Evolutionary conservation across 2,888 invertebrate genomes (phyloP).

Genomic region (Drosophila greeni): DNA sequence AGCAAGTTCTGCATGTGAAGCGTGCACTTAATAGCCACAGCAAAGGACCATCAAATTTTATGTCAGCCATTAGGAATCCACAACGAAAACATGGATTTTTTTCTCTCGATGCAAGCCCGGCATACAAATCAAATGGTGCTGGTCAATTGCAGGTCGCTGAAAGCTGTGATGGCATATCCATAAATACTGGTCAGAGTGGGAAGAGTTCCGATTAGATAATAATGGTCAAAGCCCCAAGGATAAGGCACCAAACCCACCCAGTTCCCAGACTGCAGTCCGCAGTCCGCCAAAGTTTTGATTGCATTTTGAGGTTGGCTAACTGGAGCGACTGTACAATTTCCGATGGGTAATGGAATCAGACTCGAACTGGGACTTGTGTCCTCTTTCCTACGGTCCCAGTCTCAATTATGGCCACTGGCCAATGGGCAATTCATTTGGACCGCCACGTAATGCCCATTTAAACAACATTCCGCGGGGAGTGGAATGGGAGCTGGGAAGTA

Average conservation of each 20-base stretch:
- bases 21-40: not conserved
- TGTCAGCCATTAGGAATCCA: conserved; percentile 3
- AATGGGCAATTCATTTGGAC: conserved; percentile 54
- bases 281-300: conserved; percentile 33
- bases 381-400: conserved; percentile 3
- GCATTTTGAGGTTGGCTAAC: conserved; percentile 36
- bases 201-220: conserved; percentile 13
- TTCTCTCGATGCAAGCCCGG: not conserved
- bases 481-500: conserved; percentile 5
- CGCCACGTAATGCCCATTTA: conserved; percentile 69
- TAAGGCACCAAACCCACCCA: conserved; percentile 1
- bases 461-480: conserved; percentile 34
- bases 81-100: conserved; percentile 1
- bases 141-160: conserved; percentile 7
- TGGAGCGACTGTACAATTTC: conserved; percentile 42
- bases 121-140: conserved; percentile 21
- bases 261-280: not conserved
- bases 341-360: conserved; percentile 29
- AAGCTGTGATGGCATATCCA: conserved; percentile 16
- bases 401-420: conserved; percentile 52
- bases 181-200: conserved; percentile 5
- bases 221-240: conserved; percentile 3
- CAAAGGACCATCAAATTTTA: not conserved
- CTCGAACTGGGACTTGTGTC: conserved; percentile 4
- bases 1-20: not conserved